A percentile compares a stretch with the other conserved stretches of the same genome.
These are phyloP conservation scores for Lacanobia wlatinum DNA, from an alignment of 2,888 invertebrate species.

Conservation along the genomic window DNA sequence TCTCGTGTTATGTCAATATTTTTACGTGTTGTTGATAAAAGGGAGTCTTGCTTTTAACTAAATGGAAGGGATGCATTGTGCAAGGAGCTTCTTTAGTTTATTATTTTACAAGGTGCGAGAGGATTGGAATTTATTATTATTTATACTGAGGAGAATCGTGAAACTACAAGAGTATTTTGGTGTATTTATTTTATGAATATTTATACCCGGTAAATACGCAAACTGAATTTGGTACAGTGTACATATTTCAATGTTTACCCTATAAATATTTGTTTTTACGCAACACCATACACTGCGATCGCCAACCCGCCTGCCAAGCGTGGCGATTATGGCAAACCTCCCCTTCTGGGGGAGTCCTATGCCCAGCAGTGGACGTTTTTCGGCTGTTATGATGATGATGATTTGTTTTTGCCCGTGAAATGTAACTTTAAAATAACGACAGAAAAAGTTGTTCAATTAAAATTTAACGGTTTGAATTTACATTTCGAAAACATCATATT, in stretches of 20 bases:
- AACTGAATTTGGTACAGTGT: not conserved
- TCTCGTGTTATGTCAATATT: constrained; percentile 30
- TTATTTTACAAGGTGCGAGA: constrained; percentile 8
- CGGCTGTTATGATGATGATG: too few relatives aligned
- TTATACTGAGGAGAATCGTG: not conserved
- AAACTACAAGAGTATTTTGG: not conserved
- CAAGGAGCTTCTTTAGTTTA: constrained; percentile 7
- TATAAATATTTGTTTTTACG: not conserved
- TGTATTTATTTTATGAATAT: not conserved
- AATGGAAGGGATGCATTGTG: constrained; percentile 49
- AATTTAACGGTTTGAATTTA: too few relatives aligned
- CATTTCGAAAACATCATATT: too few relatives aligned
- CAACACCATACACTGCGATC: too few relatives aligned
- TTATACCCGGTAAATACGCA: not conserved
- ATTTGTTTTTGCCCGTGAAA: not conserved
- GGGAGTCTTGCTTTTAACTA: constrained; percentile 43
- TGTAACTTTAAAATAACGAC: too few relatives aligned
- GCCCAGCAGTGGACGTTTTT: too few relatives aligned
- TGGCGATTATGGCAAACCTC: too few relatives aligned
- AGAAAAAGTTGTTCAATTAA: too few relatives aligned
- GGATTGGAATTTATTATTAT: constrained; percentile 1
- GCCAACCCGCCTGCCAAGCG: too few relatives aligned
- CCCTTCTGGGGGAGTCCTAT: too few relatives aligned
- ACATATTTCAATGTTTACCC: not conserved
- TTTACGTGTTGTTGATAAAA: constrained; percentile 15